phyloP scores from a whole-genome alignment of 2,113 vertebrate genomes.

The Vulpes vulpes region DNA sequence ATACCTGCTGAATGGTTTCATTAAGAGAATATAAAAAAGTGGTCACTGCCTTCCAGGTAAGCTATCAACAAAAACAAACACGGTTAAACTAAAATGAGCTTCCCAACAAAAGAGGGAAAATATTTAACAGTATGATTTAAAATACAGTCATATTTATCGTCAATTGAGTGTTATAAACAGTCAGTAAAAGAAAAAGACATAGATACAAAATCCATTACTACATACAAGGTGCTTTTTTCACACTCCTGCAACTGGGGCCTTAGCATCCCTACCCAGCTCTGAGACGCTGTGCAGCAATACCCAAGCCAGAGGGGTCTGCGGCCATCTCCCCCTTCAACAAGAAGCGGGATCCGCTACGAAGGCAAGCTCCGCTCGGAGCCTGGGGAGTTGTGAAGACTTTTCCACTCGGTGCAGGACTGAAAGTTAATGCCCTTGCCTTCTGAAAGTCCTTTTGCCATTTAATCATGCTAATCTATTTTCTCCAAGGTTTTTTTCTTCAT shows the following conservation, averaged over 20 bases:
- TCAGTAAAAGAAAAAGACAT: conserved; percentile 84
- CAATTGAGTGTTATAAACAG: conserved; percentile 88
- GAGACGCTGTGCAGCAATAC: conserved; percentile 67
- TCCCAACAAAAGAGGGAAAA: conserved; percentile 91
- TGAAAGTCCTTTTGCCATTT: conserved; percentile 64
- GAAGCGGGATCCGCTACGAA: conserved; percentile 63
- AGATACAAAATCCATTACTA: conserved; percentile 85
- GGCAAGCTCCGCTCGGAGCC: conserved; percentile 41
- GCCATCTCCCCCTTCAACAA: conserved; percentile 37
- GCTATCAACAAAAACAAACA: conserved; percentile 86
- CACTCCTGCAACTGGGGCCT: conserved; percentile 71
- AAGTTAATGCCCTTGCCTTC: conserved; percentile 74
- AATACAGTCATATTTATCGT: conserved; percentile 86
- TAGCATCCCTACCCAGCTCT: conserved; percentile 68
- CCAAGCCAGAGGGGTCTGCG: conserved; percentile 56
- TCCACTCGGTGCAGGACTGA: conserved; percentile 72
- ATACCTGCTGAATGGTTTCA: conserved; percentile 89
- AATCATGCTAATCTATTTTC: conserved; percentile 59
- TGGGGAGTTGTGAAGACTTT: conserved; percentile 50
- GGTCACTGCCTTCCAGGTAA: conserved; percentile 90
- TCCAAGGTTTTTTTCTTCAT: conserved; percentile 55
- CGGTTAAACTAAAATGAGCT: conserved; percentile 86
- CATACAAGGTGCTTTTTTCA: conserved; percentile 86
- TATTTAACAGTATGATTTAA: conserved; percentile 86
- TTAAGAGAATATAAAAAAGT: conserved; percentile 92